Percentiles rank a stretch among this genome's conserved stretches.
phyloP scores from a whole-genome alignment of 2,888 invertebrate species.

The Euplagia quadripunctaria region DNA sequence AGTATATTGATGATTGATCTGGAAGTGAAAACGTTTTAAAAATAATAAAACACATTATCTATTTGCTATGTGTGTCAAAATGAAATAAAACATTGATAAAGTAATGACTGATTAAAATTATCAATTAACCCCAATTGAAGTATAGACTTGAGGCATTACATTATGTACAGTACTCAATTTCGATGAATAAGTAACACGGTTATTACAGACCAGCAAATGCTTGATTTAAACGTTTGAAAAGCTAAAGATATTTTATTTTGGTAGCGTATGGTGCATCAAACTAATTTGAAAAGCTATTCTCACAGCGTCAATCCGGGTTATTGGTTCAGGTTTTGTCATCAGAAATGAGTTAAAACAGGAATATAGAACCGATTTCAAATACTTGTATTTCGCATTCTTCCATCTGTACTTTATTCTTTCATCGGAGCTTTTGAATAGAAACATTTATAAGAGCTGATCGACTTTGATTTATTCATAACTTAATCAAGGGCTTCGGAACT shows the following conservation, averaged over 20 bases:
- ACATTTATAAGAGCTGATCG: neutral
- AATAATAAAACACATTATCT: neutral
- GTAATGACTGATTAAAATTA: constrained; percentile 46
- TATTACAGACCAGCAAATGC: constrained; percentile 27
- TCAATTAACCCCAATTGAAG: constrained; percentile 46
- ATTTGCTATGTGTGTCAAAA: constrained; percentile 23
- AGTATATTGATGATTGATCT: neutral
- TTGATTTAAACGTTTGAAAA: neutral
- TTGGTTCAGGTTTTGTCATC: neutral
- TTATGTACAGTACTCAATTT: constrained; percentile 4
- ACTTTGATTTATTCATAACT: neutral
- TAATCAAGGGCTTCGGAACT: too few relatives aligned
- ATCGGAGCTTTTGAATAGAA: neutral
- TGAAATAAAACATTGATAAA: constrained; percentile 35
- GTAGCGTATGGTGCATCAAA: neutral
- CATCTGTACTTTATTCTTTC: too few relatives aligned
- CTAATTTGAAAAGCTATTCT: neutral
- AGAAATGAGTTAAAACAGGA: neutral
- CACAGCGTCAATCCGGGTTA: neutral
- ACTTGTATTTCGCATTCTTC: neutral
- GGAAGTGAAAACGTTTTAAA: neutral
- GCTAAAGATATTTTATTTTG: neutral
- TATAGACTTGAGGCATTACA: constrained; percentile 35
- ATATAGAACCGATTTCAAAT: neutral
- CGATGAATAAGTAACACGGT: constrained; percentile 40